These are phyloP conservation scores for Magallana ariakensis DNA, from an alignment of 1,140 invertebrate species.

Conservation along the genomic window DNA sequence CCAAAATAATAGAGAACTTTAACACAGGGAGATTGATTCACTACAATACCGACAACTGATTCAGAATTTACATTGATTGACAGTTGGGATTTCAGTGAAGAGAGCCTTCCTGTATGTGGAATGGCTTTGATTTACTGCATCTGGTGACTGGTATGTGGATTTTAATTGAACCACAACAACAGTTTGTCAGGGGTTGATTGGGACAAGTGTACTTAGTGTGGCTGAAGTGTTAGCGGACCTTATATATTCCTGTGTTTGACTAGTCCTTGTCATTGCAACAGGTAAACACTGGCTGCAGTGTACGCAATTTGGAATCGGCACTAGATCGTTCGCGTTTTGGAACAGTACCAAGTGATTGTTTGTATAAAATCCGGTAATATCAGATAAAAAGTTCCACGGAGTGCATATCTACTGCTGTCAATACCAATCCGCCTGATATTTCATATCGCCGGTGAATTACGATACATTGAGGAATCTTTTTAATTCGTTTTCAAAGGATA, in stretches of 20 bases:
- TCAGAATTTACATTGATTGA: slow-evolving; percentile 17
- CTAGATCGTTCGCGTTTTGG: slow-evolving; percentile 10
- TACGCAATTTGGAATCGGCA: background rate
- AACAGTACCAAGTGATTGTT: slow-evolving; percentile 31
- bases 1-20: background rate
- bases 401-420: slow-evolving; percentile 5
- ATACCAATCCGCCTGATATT: slow-evolving; percentile 27
- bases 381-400: slow-evolving; percentile 18
- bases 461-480: slow-evolving; percentile 21
- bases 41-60: background rate
- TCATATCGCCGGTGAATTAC: background rate
- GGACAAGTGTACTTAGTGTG: background rate
- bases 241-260: background rate
- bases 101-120: background rate
- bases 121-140: slow-evolving; percentile 19
- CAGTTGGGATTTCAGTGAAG: background rate
- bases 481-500: background rate
- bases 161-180: slow-evolving; percentile 32
- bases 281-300: slow-evolving; percentile 26
- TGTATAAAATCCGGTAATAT: slow-evolving; percentile 21
- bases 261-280: background rate
- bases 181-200: slow-evolving; percentile 4
- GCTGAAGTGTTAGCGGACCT: background rate
- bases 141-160: background rate
- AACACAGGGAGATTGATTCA: background rate